A percentile compares a stretch with the other conserved stretches of the same genome.
phyloP scores from a whole-genome alignment of 2,113 vertebrate genomes.

The Opisthocomus hoazin region DNA sequence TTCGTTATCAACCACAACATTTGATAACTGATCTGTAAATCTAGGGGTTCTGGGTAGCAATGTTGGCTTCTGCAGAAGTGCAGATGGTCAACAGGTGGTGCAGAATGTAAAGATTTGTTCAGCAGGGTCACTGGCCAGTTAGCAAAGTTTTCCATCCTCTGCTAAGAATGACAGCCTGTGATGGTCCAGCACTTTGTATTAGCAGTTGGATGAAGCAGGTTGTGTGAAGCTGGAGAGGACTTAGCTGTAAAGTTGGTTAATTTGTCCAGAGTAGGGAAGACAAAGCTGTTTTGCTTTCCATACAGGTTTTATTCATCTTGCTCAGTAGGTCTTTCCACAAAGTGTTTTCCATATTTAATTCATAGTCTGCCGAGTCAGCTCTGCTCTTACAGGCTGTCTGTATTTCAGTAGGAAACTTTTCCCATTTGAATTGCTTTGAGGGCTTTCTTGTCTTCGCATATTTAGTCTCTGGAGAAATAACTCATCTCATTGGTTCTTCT shows the following conservation, averaged over 20 bases:
- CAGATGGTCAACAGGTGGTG: neutral
- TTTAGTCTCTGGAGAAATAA: neutral
- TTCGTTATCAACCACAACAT: neutral
- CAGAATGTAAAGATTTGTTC: neutral
- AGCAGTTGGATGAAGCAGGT: neutral
- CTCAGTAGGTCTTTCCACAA: neutral
- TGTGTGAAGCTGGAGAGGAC: neutral
- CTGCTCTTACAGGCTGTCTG: neutral
- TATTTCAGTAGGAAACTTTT: neutral
- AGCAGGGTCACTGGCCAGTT: neutral
- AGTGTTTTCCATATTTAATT: neutral
- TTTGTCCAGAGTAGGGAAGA: neutral
- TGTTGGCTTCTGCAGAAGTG: neutral
- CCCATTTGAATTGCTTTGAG: neutral
- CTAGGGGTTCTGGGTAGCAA: neutral
- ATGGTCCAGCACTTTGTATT: neutral
- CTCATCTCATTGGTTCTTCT: neutral
- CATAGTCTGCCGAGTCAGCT: neutral
- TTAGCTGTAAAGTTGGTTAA: neutral
- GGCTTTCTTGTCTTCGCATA: neutral
- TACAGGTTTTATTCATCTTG: neutral
- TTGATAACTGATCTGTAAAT: neutral
- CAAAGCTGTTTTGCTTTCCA: neutral
- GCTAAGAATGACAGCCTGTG: neutral
- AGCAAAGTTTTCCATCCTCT: neutral